Evolutionary conservation across 2,888 invertebrate species (phyloP).

Genomic region (Clitarchus hookeri): DNA sequence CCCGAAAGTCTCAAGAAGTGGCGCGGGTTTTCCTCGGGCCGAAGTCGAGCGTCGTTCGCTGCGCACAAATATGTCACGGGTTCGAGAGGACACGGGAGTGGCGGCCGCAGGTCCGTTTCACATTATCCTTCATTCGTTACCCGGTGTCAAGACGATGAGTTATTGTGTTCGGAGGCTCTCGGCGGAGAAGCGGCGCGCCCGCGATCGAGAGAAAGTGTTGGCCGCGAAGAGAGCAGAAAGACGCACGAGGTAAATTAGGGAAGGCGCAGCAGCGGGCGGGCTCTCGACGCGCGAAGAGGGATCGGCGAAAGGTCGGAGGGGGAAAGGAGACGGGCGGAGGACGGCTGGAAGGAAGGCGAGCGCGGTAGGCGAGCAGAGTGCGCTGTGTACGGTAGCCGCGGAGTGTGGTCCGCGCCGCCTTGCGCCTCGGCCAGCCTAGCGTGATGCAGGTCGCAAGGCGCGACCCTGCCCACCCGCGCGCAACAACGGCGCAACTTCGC

Average conservation of each 20-base stretch:
- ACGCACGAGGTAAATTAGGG: not conserved
- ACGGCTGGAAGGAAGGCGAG: too few species aligned
- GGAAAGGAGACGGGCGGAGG: too few species aligned
- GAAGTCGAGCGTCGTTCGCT: not conserved
- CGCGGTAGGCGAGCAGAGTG: too few species aligned
- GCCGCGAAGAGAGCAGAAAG: not conserved
- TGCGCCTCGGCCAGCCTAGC: too few species aligned
- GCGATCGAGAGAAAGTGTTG: not conserved
- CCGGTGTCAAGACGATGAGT: not conserved
- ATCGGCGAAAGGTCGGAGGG: too few species aligned
- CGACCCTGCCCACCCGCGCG: too few species aligned
- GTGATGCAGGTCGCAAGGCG: too few species aligned
- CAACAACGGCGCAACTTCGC: too few species aligned
- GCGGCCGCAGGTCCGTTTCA: slow-evolving; percentile 7
- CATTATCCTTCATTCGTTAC: not conserved
- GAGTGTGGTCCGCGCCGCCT: too few species aligned
- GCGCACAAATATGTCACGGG: not conserved
- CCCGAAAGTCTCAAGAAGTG: too few species aligned
- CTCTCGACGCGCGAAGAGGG: too few species aligned
- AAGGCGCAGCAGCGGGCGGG: not conserved
- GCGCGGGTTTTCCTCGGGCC: not conserved
- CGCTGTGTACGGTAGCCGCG: too few species aligned
- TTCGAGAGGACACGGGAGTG: not conserved
- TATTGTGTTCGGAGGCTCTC: not conserved
- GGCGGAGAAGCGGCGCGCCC: not conserved